Base-by-base conservation (phyloP, 2,113 vertebrate species). In the Platichthys flesus region DNA sequence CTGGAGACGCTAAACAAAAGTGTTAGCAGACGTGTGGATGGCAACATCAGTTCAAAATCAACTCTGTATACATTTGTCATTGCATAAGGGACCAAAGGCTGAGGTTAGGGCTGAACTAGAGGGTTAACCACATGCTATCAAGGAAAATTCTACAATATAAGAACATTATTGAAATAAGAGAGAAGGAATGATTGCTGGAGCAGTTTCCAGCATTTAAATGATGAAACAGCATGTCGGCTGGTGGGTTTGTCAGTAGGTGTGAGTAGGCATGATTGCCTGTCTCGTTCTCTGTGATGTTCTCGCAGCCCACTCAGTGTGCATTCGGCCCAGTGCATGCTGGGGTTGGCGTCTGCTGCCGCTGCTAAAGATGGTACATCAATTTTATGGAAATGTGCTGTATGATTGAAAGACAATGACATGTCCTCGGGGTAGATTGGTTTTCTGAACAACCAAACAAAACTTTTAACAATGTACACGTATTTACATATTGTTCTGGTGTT, bases 361-460 rank as follows among this genome's bases (percentile, higher is more conserved):
- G 49, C n/a, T 20, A 26, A 16, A 51, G 18, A 51, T 18, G 2
- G 40, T 42, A 9, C 40, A 13, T 13, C 0, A 4, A 16, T 18
- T 51, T 51, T 7, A 51, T 51, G 47, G 16, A 51, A 59, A 55
- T 77, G 2, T 60, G 5, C 18, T 37, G 54, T 10, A 62, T 47
- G 65, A 66, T 61, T 66, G 37, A 71, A 62, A 83, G 9, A 7
- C n/a, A 40, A 77, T 20, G 8, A 20, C 31, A 31, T 52, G 8
- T 52, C 51, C 16, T n/a, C 2, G 20, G 51, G 18, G 62, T 23
- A 51, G 61, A 76, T 23, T 37, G 61, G 49, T 51, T 67, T 51
- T 51, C 73, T 31, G 56, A 73, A 52, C n/a, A 31, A 31, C 31
- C 31, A 31, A 31, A 31, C 6, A 31, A 31, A 31, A 31, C 31